These are phyloP conservation scores for Cuniculus paca DNA, from an alignment of 2,797 vertebrate genomes.

Conservation along the genomic window DNA sequence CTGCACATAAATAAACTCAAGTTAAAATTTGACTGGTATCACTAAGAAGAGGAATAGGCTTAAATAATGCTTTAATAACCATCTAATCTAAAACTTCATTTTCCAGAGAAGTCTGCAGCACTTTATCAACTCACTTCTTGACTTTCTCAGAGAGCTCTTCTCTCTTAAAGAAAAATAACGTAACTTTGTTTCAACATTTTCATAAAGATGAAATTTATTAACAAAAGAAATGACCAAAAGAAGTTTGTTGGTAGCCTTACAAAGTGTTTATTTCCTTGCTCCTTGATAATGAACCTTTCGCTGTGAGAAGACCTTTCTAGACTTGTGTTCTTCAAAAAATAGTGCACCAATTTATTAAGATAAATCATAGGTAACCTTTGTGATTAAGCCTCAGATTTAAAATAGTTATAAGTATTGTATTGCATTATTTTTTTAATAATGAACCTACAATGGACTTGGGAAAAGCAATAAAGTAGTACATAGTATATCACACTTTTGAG, in stretches of 20 bases:
- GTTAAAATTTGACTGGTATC: slow-evolving; percentile 26
- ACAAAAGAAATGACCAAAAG: not conserved
- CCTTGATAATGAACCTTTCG: not conserved
- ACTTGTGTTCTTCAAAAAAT: slow-evolving; percentile 30
- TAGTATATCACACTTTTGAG: slow-evolving; percentile 7
- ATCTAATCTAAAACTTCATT: slow-evolving; percentile 17
- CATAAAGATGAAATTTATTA: not conserved
- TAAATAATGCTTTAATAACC: slow-evolving; percentile 6
- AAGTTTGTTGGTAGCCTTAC: not conserved
- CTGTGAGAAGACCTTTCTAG: not conserved
- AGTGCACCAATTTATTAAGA: not conserved
- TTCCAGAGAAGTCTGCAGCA: not conserved
- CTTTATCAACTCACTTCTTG: not conserved
- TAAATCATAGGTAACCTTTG: not conserved
- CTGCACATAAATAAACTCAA: slow-evolving; percentile 15
- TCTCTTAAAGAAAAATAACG: not conserved
- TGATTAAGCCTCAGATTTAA: slow-evolving; percentile 5
- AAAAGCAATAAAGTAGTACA: slow-evolving; percentile 4
- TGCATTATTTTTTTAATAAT: slow-evolving; percentile 11
- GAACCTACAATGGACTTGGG: not conserved
- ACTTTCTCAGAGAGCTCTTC: not conserved
- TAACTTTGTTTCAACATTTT: not conserved
- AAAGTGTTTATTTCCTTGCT: not conserved
- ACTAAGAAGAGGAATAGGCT: slow-evolving; percentile 4
- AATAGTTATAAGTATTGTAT: not conserved